Evolutionary conservation across 2,113 vertebrate species (phyloP).

Genomic region (Cariama cristata): DNA sequence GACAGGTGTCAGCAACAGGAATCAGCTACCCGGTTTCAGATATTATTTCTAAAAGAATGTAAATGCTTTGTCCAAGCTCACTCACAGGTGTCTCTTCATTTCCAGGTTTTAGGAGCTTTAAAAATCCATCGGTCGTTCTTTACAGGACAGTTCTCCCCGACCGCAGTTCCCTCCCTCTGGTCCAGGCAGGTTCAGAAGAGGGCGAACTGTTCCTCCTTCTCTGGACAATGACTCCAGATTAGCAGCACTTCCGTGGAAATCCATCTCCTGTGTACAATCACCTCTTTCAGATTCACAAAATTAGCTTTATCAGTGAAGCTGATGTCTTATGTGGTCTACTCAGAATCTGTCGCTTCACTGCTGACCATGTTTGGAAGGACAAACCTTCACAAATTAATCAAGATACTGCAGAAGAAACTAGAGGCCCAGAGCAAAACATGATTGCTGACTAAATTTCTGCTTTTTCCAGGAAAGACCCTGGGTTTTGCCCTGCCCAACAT

Average conservation of each 20-base stretch:
- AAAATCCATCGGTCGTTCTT: background rate
- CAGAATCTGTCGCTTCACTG: background rate
- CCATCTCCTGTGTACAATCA: background rate
- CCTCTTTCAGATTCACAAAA: background rate
- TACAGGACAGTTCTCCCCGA: background rate
- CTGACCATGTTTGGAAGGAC: background rate
- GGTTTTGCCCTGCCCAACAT: background rate
- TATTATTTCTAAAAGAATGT: background rate
- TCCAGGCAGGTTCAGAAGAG: background rate
- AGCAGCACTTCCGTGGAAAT: accelerated
- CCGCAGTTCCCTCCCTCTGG: background rate
- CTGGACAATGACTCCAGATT: background rate
- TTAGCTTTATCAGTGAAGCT: background rate
- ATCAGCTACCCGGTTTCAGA: background rate
- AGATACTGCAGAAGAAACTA: background rate
- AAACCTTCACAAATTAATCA: background rate
- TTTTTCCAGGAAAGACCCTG: background rate
- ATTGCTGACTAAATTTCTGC: background rate
- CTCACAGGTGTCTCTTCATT: background rate
- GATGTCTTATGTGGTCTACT: background rate
- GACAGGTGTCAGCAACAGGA: background rate
- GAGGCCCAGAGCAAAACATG: accelerated
- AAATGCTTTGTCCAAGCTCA: background rate
- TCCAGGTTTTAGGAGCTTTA: background rate
- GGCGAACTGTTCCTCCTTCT: accelerated